Percentiles rank a stretch among this genome's conserved stretches.
phyloP scores from a whole-genome alignment of 2,113 vertebrate species.

The Chionis minor region DNA sequence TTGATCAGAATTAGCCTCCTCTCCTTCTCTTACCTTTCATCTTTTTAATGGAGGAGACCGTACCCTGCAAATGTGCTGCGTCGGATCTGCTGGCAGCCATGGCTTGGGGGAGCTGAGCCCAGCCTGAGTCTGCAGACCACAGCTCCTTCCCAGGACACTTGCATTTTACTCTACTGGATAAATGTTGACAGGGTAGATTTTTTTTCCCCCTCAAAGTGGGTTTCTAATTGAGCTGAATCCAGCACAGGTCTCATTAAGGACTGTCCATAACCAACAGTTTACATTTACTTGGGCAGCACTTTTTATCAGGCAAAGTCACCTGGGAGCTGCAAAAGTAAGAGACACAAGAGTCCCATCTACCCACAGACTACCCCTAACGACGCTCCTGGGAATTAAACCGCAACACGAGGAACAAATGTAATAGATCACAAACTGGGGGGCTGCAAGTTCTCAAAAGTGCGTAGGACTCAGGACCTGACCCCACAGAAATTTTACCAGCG shows the following conservation, averaged over 20 bases:
- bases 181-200: fast-evolving
- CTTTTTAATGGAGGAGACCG: background rate
- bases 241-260: background rate
- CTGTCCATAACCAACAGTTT: background rate
- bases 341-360: background rate
- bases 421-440: background rate
- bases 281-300: background rate
- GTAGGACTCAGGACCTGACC: background rate
- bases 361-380: background rate
- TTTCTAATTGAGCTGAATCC: background rate
- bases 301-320: background rate
- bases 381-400: background rate
- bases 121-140: background rate
- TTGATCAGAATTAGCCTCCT: background rate
- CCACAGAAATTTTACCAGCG: background rate
- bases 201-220: background rate
- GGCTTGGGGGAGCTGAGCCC: background rate
- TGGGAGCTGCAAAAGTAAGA: background rate
- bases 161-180: background rate
- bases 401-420: background rate
- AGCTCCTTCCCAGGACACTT: background rate
- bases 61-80: fast-evolving
- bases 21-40: background rate
- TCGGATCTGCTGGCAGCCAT: background rate
- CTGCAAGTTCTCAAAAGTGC: background rate